Evolutionary conservation across 2,888 invertebrate species (phyloP).

Genomic region (Machimus atricapillus): DNA sequence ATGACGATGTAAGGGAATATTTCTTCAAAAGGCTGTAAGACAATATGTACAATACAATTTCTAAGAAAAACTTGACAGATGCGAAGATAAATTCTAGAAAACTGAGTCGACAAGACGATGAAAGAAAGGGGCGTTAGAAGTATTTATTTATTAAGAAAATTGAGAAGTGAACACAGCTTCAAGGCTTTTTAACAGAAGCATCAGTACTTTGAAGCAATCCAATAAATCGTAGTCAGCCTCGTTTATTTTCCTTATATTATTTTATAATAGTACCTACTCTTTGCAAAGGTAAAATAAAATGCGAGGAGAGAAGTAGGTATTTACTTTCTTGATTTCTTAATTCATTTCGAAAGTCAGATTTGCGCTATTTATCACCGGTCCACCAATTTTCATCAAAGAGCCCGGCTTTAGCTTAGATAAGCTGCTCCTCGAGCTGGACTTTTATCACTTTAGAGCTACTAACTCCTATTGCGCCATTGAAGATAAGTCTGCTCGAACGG

Average conservation of each 20-base stretch:
- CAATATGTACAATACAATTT: neutral
- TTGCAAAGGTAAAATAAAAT: neutral
- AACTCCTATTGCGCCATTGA: neutral
- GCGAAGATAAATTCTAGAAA: neutral
- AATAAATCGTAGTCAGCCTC: neutral
- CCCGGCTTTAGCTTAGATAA: neutral
- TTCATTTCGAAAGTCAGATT: neutral
- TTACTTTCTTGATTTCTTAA: neutral
- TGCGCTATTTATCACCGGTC: neutral
- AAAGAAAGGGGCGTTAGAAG: neutral
- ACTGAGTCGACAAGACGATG: neutral
- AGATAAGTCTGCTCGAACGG: neutral
- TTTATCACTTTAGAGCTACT: neutral
- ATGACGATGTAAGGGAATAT: neutral
- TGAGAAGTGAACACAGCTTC: neutral
- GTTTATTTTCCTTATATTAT: neutral
- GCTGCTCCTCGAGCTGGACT: neutral
- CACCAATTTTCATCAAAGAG: neutral
- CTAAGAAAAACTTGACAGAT: neutral
- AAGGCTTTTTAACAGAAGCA: neutral
- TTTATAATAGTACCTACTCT: neutral
- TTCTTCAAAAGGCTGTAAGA: neutral
- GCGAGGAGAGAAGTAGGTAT: neutral
- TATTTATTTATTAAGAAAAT: neutral
- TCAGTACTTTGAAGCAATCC: neutral